Conservation (phyloP, 1,140 invertebrate species). For the Formica selysi region DNA sequence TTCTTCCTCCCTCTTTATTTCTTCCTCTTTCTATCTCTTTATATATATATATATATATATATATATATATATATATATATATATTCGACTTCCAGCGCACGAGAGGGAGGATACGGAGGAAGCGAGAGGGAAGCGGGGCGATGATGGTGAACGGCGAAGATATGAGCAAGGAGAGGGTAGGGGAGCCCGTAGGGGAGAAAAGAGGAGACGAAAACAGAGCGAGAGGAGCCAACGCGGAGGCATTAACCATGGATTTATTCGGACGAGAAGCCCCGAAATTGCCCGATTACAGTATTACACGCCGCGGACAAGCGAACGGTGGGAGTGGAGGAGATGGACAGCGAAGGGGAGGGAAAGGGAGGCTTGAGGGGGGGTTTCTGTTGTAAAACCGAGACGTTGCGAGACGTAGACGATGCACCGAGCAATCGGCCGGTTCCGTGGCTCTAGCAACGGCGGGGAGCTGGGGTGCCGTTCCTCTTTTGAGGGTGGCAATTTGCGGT, state of each 20-base stretch:
- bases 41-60: slow-evolving; percentile 46
- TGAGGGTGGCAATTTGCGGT: slow-evolving; percentile 87
- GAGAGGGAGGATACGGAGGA: slow-evolving; percentile 38
- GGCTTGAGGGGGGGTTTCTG: slow-evolving; percentile 66
- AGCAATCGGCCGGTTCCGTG: slow-evolving; percentile 72
- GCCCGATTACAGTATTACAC: slow-evolving; percentile 85
- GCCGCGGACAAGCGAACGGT: slow-evolving; percentile 61
- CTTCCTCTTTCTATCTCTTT: slow-evolving; percentile 18
- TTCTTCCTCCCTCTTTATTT: slow-evolving; percentile 14
- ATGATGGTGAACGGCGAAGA: slow-evolving; percentile 32
- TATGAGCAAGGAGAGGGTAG: slow-evolving; percentile 23
- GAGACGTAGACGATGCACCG: slow-evolving; percentile 74
- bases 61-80: slow-evolving; percentile 45
- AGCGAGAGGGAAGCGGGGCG: neutral
- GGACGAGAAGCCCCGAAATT: slow-evolving; percentile 82
- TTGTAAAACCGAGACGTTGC: slow-evolving; percentile 81
- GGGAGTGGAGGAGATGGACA: slow-evolving; percentile 41
- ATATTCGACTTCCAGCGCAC: slow-evolving; percentile 52
- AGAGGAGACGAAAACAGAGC: slow-evolving; percentile 46
- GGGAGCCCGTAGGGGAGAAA: slow-evolving; percentile 47
- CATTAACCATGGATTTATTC: slow-evolving; percentile 86
- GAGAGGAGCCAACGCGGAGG: slow-evolving; percentile 51
- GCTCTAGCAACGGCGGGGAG: slow-evolving; percentile 75
- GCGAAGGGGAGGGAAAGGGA: neutral
- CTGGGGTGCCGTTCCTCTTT: slow-evolving; percentile 82